Evolutionary conservation across 1,140 invertebrate species (phyloP), one percentile per base, ranked within the genome.

Genomic region (Triops longicaudatus): DNA sequence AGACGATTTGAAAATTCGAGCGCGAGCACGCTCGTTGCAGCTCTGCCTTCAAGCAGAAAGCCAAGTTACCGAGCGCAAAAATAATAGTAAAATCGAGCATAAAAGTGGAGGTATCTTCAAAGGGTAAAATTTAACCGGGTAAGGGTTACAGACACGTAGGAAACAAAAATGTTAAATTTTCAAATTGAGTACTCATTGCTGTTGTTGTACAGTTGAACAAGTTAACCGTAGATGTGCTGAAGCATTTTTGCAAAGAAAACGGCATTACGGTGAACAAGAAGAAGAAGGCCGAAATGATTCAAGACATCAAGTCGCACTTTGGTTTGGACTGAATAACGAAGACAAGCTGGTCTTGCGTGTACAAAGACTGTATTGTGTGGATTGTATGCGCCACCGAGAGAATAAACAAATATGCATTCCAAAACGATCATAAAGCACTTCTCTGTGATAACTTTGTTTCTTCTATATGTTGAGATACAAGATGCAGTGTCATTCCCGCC

Each of bases 391-490:
- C 22, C 50, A 63, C n/a, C 50, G 50, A 22, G 50, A 63, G 50
- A 63, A 7, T 63, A 63, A 63, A 63, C 50, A 63, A 63, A 9
- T 63, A 63, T 63, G 22, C 50, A n/a, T 63, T 63, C 17, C 50
- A 63, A 63, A 63, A 63, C 14, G 50, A 63, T 63, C 22, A 63
- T 63, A 63, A 63, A 63, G 50, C 50, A 63, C 50, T 63, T 63
- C 50, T 63, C 22, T 63, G 17, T 17, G 22, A 63, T 63, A 63
- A 63, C 50, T 63, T 63, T n/a, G n/a, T n/a, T n/a, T 63, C 17
- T 63, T 22, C 22, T 63, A 63, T 63, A 63, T 37, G n/a, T 63
- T 63, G 50, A 63, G 50, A 63, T 63, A 63, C 50, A 5, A 63
- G 50, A n/a, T 63, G 50, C 50, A 63, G 50, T 37, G 31, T 63